Conservation (phyloP, 2,888 invertebrate genomes). For the Amphipyra tragopoginis region DNA sequence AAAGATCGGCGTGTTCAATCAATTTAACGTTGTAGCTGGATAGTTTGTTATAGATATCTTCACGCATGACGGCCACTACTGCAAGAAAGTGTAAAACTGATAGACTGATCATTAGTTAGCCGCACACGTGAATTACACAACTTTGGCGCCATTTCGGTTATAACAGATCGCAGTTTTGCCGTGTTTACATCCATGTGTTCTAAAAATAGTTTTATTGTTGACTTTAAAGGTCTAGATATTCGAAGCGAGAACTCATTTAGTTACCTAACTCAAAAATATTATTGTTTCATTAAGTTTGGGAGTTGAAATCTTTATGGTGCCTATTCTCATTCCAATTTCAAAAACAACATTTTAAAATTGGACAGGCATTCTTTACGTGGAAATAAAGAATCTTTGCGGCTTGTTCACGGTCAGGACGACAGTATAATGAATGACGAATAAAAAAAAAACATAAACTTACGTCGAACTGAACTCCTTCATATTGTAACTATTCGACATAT, state of each 20-base stretch:
- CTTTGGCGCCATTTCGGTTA: constrained; percentile 47
- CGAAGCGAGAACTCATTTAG: neutral
- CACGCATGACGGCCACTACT: constrained; percentile 34
- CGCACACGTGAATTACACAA: constrained; percentile 45
- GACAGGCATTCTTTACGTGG: neutral
- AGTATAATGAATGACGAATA: neutral
- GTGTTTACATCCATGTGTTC: constrained; percentile 35
- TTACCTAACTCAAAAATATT: no score
- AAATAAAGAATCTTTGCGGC: neutral
- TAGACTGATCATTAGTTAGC: constrained; percentile 21
- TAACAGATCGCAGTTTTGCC: constrained; percentile 32
- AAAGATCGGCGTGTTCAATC: neutral
- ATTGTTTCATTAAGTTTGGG: no score
- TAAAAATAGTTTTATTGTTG: constrained; percentile 41
- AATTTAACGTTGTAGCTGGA: constrained; percentile 7
- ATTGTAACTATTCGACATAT: constrained; percentile 82
- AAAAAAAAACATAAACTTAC: constrained; percentile 71
- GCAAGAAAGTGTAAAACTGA: constrained; percentile 46
- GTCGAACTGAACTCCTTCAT: constrained; percentile 88
- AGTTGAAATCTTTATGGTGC: no score
- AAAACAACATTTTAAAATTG: neutral
- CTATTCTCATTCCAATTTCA: no score
- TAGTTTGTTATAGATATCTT: constrained; percentile 33
- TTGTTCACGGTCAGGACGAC: constrained; percentile 5
- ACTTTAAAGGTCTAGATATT: neutral